Evolutionary conservation across 2,797 vertebrate genomes (phyloP), one percentile per base, ranked within the genome.

Genomic region (Chromobotia macracanthus): DNA sequence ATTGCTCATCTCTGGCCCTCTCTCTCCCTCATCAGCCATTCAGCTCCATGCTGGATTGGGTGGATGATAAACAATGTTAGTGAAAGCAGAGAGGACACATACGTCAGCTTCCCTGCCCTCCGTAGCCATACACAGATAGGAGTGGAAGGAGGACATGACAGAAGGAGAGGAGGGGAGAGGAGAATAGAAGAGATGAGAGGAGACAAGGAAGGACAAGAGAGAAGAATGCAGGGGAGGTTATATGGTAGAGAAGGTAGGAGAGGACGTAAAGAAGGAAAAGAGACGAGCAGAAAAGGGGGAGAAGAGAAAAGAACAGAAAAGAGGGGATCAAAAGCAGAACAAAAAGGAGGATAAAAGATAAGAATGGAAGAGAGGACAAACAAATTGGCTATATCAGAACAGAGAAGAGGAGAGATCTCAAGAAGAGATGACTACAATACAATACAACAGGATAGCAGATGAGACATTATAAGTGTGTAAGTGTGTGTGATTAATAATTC

Each of bases 61-160:
- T 80, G 77, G 66, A 84, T 72, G 72, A 79, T 80, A 79, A 87
- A 86, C 64, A 82, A 80, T 50, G 74, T 79, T 79, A 80, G 19
- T 19, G 46, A 75, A 35, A 46, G 25, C 16, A 1, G 19, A 71
- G 72, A 81, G 82, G 75, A 72, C 72, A 35, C 41, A 71, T 35
- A 56, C 68, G 77, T 72, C 70, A 72, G 44, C 35, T 70, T 41
- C 72, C 23, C 13, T 70, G 56, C 65, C 80, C 46, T 46, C 55
- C 61, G 9, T 63, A 15, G 12, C 31, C 51, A 9, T 63, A 48
- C 19, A 3, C 35, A 21, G 56, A 68, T 28, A 78, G 56, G 35
- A 67, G 19, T 56, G 72, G 66, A 64, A 11, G 18, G 19, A 72
- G 31, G 35, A 63, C 16, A 38, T 13, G 46, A 64, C 66, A 44